Evolutionary conservation across 2,888 invertebrate species (phyloP), one percentile per base, ranked within the genome.

Genomic region (Andrena camellia): DNA sequence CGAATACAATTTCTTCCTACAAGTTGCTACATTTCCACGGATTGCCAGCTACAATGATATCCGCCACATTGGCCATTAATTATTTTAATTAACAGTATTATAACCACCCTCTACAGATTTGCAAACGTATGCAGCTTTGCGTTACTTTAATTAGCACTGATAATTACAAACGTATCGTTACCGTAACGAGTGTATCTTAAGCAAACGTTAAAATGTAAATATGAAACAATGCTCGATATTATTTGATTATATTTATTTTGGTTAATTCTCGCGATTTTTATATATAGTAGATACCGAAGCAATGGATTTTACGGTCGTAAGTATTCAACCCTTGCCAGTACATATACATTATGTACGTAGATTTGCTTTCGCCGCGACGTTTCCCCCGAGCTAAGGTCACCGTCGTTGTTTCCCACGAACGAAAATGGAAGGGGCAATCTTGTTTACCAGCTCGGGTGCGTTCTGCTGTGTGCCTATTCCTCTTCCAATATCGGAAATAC

Each of bases 401-500:
- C 33, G 4, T 29, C 42, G 59, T 59, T 66, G 66, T 71, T 67
- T 59, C 26, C 42, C 10, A 13, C 1, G 31, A 57, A 48, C 13
- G 71, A 70, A 31, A 79, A 69, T 64, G n/a, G 54, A 42, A 31
- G 26, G 57, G 57, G 54, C 73, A 84, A 78, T 78, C 78, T 80
- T 84, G 73, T 82, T 86, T 78, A 82, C 72, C 50, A 68, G 29
- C 31, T 62, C 59, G 57, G 81, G 52, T 67, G 74, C 57, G 26
- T 81, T 78, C 69, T 81, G 54, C 64, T 72, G 73, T 42, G 42
- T 23, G 72, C 60, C 85, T 80, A 84, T 57, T 62, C 31, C 76
- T 72, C 70, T 79, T 64, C 54, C 71, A 66, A 87, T 83, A 87
- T 85, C 72, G 77, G 6, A 20, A 81, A 79, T 79, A 78, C 77